phyloP scores from a whole-genome alignment of 2,113 vertebrate species.

The Struthidea cinerea region DNA sequence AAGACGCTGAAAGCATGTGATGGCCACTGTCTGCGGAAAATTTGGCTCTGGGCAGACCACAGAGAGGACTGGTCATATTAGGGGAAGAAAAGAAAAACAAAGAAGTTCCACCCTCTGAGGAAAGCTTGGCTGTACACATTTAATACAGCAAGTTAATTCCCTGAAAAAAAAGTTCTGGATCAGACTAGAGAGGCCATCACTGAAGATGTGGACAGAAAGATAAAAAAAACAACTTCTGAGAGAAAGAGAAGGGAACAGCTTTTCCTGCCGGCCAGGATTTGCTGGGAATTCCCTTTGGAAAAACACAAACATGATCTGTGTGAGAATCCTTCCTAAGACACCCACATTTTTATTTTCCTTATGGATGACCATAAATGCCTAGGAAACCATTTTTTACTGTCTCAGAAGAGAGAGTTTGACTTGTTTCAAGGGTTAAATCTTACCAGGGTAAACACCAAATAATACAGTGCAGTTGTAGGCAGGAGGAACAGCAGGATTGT shows the following conservation, averaged over 20 bases:
- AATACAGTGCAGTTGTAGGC: constrained; percentile 93
- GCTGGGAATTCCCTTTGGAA: not conserved
- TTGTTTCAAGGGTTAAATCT: constrained; percentile 20
- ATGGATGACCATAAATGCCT: not conserved
- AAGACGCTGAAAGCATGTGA: not conserved
- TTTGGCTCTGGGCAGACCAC: not conserved
- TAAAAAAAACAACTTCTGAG: not conserved
- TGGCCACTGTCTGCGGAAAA: not conserved
- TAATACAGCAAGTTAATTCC: not conserved
- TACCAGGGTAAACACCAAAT: constrained; percentile 96
- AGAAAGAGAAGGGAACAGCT: not conserved
- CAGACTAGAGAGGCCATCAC: not conserved
- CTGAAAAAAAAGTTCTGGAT: not conserved
- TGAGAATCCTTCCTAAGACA: not conserved
- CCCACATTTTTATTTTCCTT: not conserved
- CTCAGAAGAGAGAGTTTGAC: not conserved
- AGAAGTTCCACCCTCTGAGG: not conserved
- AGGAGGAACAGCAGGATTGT: constrained; percentile 92
- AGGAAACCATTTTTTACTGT: not conserved
- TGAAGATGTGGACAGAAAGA: not conserved
- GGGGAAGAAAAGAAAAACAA: not conserved
- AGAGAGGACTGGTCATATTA: not conserved
- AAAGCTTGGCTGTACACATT: not conserved
- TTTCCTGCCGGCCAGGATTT: not conserved
- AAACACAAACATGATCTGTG: not conserved